phyloP scores from a whole-genome alignment of 2,888 invertebrate species.

The Sipunculus nudus region DNA sequence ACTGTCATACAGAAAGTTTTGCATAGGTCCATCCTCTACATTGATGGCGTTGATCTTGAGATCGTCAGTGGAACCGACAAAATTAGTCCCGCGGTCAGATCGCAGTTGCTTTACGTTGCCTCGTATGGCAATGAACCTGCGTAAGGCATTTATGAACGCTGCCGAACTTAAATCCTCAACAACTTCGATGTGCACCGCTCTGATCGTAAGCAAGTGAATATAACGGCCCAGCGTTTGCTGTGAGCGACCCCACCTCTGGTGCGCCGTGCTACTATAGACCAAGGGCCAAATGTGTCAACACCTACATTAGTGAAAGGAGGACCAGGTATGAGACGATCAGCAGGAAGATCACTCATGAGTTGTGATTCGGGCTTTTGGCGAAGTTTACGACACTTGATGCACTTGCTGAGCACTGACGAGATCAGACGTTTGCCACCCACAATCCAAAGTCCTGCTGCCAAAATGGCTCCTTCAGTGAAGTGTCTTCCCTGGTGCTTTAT shows the following conservation, averaged over 20 bases:
- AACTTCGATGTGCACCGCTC: constrained; percentile 6
- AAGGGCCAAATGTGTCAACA: background rate
- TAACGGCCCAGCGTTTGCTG: background rate
- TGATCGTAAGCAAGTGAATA: background rate
- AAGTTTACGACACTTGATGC: too few relatives aligned
- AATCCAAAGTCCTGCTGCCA: too few relatives aligned
- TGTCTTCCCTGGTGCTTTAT: too few relatives aligned
- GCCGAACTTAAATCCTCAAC: background rate
- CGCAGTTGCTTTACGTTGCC: background rate
- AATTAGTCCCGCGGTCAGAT: constrained; percentile 6
- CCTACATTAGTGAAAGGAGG: background rate
- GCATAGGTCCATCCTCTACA: too few relatives aligned
- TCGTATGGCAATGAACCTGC: constrained; percentile 5
- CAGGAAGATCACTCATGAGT: background rate
- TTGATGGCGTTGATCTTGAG: background rate
- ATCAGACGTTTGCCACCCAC: too few relatives aligned
- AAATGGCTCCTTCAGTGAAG: too few relatives aligned
- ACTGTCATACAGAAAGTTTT: background rate
- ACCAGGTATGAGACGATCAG: background rate
- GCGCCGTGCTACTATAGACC: background rate
- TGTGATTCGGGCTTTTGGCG: too few relatives aligned
- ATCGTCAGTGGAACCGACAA: background rate
- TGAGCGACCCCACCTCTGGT: background rate
- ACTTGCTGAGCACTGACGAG: too few relatives aligned
- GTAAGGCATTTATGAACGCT: constrained; percentile 2